These are phyloP conservation scores for Microtus richardsoni DNA, from an alignment of 2,113 vertebrate species.

Conservation along the genomic window DNA sequence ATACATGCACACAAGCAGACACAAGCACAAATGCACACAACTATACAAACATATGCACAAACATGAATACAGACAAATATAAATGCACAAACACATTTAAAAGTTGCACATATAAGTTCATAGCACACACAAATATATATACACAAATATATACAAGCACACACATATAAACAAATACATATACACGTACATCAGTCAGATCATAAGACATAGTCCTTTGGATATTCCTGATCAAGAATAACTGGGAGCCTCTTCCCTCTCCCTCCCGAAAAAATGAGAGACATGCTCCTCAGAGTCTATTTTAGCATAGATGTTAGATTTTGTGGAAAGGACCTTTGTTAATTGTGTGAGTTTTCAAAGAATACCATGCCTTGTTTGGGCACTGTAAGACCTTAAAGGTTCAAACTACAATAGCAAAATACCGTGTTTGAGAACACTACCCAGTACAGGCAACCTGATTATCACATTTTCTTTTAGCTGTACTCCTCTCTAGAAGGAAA, in stretches of 20 bases:
- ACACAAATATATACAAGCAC: not conserved
- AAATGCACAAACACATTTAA: not conserved
- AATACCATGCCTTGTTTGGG: not conserved
- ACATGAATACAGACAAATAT: not conserved
- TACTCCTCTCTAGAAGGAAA: not conserved
- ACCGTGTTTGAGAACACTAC: rapidly evolving
- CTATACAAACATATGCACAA: not conserved
- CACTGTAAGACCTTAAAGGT: not conserved
- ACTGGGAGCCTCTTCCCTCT: not conserved
- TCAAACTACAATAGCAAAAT: not conserved
- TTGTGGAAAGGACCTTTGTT: not conserved
- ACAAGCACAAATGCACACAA: not conserved
- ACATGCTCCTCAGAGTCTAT: not conserved
- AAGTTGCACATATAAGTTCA: no score
- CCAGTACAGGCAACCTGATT: not conserved
- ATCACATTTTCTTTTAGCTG: not conserved
- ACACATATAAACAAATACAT: not conserved
- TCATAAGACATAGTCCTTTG: not conserved
- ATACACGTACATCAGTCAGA: not conserved
- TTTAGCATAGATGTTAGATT: not conserved
- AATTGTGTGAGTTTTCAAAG: not conserved
- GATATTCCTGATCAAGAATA: not conserved
- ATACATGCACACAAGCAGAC: not conserved
- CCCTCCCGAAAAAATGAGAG: not conserved
- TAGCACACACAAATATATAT: not conserved